Conservation (phyloP, 2,113 vertebrate genomes). For the Sitta europaea region DNA sequence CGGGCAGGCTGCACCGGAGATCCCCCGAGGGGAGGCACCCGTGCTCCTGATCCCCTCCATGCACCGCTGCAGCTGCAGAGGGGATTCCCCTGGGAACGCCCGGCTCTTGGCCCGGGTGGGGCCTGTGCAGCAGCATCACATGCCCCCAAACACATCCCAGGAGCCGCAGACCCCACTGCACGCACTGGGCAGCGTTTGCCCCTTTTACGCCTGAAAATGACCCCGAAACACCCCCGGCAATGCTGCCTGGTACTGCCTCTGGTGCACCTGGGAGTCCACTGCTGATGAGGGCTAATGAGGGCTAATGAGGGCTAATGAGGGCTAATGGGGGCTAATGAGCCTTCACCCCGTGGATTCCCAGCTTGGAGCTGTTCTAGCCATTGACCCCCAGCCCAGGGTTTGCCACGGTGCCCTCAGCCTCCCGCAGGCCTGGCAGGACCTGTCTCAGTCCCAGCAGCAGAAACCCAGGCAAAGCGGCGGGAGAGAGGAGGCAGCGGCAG, state of each 20-base stretch:
- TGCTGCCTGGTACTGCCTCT: neutral
- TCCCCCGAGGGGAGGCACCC: fast-evolving
- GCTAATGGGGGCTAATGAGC: neutral
- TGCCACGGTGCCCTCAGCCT: neutral
- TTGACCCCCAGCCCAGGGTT: fast-evolving
- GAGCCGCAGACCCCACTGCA: fast-evolving
- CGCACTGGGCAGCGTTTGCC: fast-evolving
- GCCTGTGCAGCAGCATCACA: neutral
- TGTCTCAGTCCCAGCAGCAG: neutral
- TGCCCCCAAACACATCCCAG: fast-evolving
- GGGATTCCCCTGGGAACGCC: fast-evolving
- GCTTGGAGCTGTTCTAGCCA: neutral
- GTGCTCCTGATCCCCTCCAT: fast-evolving
- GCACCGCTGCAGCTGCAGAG: neutral
- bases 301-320: neutral
- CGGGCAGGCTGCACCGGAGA: neutral
- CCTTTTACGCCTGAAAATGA: neutral
- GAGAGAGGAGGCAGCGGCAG: neutral
- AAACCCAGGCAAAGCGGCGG: fast-evolving
- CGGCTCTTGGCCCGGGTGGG: fast-evolving
- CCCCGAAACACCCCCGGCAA: neutral
- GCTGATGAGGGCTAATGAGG: neutral
- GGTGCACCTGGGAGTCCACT: neutral
- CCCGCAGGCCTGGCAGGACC: neutral
- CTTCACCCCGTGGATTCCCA: neutral